phyloP scores from a whole-genome alignment of 2,113 vertebrate genomes.

The Lampris incognitus region DNA sequence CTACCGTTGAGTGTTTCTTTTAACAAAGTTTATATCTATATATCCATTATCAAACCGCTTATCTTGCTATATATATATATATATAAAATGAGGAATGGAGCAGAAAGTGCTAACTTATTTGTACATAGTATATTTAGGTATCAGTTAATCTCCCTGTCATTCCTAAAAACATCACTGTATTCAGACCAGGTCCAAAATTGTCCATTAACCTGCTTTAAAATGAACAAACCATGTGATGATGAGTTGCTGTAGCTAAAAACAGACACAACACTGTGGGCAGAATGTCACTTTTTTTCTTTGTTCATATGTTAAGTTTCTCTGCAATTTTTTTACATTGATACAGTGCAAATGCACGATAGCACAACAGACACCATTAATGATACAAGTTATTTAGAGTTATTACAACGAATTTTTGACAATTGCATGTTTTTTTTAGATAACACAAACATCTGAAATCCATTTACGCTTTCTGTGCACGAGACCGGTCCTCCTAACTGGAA shows the following conservation, averaged over 20 bases:
- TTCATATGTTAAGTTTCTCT: constrained; percentile 68
- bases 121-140: not conserved
- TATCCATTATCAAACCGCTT: no score
- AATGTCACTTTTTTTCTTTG: constrained; percentile 59
- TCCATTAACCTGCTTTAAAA: not conserved
- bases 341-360: constrained; percentile 80
- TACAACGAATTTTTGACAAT: constrained; percentile 77
- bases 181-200: not conserved
- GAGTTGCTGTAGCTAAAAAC: constrained; percentile 9
- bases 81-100: no score
- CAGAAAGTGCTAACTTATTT: no score
- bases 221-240: constrained; percentile 4
- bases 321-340: constrained; percentile 70
- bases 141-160: not conserved
- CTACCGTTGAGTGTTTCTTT: no score
- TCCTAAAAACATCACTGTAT: not conserved
- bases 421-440: constrained; percentile 66
- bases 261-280: constrained; percentile 41
- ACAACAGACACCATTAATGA: constrained; percentile 76
- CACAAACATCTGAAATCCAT: constrained; percentile 56
- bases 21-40: no score
- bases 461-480: constrained; percentile 44
- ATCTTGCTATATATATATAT: no score
- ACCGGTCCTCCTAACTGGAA: constrained; percentile 40
- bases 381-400: constrained; percentile 69